Evolutionary conservation across 2,113 vertebrate genomes (phyloP).

Genomic region (Chelonoidis abingdonii): DNA sequence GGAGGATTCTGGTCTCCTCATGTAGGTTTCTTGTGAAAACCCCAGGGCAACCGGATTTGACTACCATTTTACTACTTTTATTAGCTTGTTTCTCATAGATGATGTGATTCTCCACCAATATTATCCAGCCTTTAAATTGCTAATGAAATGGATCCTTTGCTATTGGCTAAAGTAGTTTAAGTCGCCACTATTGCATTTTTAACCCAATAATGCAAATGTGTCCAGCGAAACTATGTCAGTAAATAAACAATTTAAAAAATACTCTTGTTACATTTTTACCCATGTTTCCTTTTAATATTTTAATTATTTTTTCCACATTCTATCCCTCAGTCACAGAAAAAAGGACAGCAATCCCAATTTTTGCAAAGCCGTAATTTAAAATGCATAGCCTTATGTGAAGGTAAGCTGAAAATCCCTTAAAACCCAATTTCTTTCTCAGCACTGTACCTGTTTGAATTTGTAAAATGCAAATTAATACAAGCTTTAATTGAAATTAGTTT

Average conservation of each 20-base stretch:
- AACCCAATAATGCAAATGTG: neutral
- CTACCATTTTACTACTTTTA: neutral
- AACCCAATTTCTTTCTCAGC: neutral
- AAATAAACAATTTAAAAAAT: neutral
- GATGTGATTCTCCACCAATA: neutral
- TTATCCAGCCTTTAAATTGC: neutral
- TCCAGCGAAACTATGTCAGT: neutral
- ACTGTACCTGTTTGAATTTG: neutral
- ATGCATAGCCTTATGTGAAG: conserved; percentile 97
- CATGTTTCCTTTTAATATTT: neutral
- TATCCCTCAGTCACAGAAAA: conserved; percentile 87
- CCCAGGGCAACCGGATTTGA: neutral
- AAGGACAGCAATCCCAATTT: conserved; percentile 91
- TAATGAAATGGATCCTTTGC: neutral
- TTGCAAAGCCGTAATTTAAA: conserved; percentile 94
- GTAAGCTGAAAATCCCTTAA: conserved; percentile 74
- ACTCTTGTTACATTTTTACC: neutral
- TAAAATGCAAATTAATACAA: neutral
- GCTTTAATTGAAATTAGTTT: neutral
- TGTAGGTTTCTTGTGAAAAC: neutral
- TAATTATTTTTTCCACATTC: conserved; percentile 53
- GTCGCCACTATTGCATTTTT: neutral
- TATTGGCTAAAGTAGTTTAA: neutral
- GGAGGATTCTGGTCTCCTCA: neutral
- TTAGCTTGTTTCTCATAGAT: neutral